Evolutionary conservation across 2,797 vertebrate species (phyloP).

Genomic region (Gallinago stenura): DNA sequence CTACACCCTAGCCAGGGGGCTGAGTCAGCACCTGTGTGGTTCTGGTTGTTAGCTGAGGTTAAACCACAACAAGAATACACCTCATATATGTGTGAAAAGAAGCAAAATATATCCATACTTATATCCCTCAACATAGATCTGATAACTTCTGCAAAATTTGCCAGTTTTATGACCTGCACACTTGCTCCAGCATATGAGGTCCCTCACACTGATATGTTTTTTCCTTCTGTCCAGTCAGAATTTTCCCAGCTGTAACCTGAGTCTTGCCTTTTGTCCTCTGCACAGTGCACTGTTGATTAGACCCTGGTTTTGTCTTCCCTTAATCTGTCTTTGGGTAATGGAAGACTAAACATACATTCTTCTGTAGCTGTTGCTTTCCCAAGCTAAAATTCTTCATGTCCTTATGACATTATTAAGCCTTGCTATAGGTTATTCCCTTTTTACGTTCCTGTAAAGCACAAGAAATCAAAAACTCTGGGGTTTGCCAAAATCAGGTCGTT

Average conservation of each 20-base stretch:
- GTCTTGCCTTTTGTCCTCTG: not conserved
- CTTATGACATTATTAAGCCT: not conserved
- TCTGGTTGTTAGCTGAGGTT: not conserved
- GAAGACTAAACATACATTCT: not conserved
- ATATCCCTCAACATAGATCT: not conserved
- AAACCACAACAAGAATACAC: not conserved
- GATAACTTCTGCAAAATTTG: not conserved
- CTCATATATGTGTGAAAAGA: not conserved
- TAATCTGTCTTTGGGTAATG: not conserved
- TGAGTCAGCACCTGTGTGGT: not conserved
- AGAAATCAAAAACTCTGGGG: not conserved
- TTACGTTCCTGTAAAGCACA: not conserved
- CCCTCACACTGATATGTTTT: not conserved
- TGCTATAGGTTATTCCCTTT: not conserved
- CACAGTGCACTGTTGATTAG: not conserved
- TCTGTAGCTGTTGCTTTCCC: not conserved
- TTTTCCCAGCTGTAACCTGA: not conserved
- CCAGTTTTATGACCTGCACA: not conserved
- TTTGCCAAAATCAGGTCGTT: not conserved
- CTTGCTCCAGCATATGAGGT: not conserved
- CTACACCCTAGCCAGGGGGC: not conserved
- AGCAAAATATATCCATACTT: not conserved
- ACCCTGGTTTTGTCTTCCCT: not conserved
- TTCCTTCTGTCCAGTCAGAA: not conserved
- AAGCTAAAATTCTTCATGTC: not conserved